Conservation (phyloP, 2,797 vertebrate genomes). For the Rallus crepitans region DNA sequence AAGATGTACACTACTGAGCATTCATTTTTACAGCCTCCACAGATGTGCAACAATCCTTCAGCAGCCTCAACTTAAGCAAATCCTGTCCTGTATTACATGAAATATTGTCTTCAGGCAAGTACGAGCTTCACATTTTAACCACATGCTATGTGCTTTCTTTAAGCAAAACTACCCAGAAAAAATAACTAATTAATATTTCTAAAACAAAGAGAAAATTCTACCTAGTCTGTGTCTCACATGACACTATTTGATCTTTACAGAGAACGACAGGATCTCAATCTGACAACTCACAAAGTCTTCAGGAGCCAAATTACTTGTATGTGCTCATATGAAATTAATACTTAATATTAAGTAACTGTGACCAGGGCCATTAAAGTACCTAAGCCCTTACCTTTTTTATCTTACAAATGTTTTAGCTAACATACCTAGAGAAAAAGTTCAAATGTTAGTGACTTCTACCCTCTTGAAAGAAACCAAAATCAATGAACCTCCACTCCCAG, state of each 20-base stretch:
- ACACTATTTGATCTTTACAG: neutral
- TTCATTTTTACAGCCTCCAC: neutral
- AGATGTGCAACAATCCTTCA: neutral
- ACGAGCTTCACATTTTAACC: neutral
- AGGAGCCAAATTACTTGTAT: neutral
- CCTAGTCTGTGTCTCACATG: neutral
- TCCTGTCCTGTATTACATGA: neutral
- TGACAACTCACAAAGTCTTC: neutral
- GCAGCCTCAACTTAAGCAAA: neutral
- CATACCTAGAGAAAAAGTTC: neutral
- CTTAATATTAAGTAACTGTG: neutral
- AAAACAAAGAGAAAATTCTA: neutral
- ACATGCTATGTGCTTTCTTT: neutral
- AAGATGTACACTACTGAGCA: neutral
- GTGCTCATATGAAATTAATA: neutral
- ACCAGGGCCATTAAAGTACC: neutral
- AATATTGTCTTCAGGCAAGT: neutral
- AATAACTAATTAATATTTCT: neutral
- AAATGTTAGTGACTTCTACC: neutral
- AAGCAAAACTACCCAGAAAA: neutral
- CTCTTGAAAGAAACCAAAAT: neutral
- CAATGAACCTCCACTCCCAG: neutral
- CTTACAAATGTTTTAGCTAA: neutral
- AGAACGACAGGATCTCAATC: neutral
- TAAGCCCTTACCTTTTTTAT: neutral